Evolutionary conservation across 2,113 vertebrate species (phyloP).

Genomic region (Hiodon tergisus): DNA sequence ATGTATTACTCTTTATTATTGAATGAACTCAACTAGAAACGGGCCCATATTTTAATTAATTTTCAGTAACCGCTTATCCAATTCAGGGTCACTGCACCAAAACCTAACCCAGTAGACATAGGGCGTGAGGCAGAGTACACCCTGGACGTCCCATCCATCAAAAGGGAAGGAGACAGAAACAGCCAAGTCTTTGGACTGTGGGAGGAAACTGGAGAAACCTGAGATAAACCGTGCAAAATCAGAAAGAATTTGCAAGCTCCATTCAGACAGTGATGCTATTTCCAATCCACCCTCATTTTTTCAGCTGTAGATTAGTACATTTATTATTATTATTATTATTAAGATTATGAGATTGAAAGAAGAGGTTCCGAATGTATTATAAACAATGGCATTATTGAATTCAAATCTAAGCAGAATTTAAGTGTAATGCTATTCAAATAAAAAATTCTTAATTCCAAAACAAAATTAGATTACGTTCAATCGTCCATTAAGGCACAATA

Average conservation of each 20-base stretch:
- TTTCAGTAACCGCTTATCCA: too few relatives aligned
- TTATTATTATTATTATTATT: slow-evolving; percentile 20
- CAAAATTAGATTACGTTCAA: slow-evolving; percentile 30
- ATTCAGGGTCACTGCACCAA: too few relatives aligned
- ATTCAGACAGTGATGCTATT: slow-evolving; percentile 1
- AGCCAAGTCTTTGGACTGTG: too few relatives aligned
- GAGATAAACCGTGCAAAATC: too few relatives aligned
- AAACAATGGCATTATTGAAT: slow-evolving; percentile 21
- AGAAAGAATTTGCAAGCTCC: background rate
- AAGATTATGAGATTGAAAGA: slow-evolving; percentile 15
- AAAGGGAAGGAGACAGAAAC: too few relatives aligned
- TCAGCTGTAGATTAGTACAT: slow-evolving; percentile 21
- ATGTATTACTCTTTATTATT: background rate
- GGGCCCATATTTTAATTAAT: background rate
- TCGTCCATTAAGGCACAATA: slow-evolving; percentile 11
- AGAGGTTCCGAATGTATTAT: slow-evolving; percentile 6
- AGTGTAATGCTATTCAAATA: slow-evolving; percentile 9
- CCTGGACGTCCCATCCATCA: too few relatives aligned
- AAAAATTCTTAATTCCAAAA: slow-evolving; percentile 22
- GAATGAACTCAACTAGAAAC: background rate
- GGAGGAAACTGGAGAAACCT: too few relatives aligned
- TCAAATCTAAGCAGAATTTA: slow-evolving; percentile 20
- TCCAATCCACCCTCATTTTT: slow-evolving; percentile 17
- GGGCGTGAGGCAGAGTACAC: too few relatives aligned
- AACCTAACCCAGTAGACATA: too few relatives aligned